Base-by-base conservation (phyloP, 2,888 invertebrate genomes). In the Serrognathus titanus region DNA sequence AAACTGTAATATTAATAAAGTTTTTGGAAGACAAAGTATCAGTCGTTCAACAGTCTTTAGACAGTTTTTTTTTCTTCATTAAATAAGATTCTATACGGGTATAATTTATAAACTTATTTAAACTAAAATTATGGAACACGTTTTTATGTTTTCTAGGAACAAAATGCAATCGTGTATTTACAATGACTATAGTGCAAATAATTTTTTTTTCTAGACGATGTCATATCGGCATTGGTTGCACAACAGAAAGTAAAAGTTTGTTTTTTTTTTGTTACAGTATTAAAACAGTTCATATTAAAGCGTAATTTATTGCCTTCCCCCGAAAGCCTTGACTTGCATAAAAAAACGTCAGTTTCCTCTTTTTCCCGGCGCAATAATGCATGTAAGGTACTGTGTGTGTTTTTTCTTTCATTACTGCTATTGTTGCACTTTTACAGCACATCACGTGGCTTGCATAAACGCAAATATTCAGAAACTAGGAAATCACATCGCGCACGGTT, bases 221-320 rank as follows among this genome's bases (percentile, higher is more conserved):
- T 48, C 7, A 11, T 48, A 36, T 38, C 37, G 16, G 51, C 41
- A 48, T 24, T 20, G 39, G 37, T 37, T 20, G 12, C 12, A 43
- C 43, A 43, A 43, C 20, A 43, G 43, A 11, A 11, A 7, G 16
- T 43, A 16, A 50, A 12, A n/a, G 11, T 38, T 13, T 38, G 13
- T 50, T 11, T 37, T 11, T 50, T 11, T 37, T 11, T 16, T 20
- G 38, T 16, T 50, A 13, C 46, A n/a, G 11, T 52, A 48, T 49
- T 48, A 40, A 58, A 54, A 53, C 58, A 55, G 58, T 63, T 60
- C 54, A 55, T 62, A 56, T 70, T 72, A 71, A 77, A 76, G 77
- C 76, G 76, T 77, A 76, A 71, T 73, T 72, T 75, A 70, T 74
- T 76, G 77, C 75, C 73, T 76, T 76, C 75, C 76, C 76, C 76